Evolutionary conservation across 1,140 invertebrate species (phyloP).

Genomic region (Heliconius hermathena): DNA sequence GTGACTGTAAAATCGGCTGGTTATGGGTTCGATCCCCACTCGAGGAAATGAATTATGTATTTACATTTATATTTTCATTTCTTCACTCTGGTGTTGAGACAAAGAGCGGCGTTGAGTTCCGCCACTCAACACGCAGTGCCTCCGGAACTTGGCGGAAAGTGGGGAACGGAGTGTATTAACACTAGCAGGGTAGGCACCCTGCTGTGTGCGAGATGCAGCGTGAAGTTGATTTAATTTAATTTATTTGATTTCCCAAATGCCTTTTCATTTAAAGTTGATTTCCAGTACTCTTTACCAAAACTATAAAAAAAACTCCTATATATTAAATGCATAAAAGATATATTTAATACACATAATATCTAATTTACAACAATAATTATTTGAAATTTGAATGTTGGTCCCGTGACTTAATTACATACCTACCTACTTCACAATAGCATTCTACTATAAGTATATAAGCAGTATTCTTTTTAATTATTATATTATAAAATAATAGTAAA

Average conservation of each 20-base stretch:
- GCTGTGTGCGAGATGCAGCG: too few relatives aligned
- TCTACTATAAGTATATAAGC: not conserved
- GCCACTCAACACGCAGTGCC: too few relatives aligned
- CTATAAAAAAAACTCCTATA: not conserved
- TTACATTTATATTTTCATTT: too few relatives aligned
- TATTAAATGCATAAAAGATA: not conserved
- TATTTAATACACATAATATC: not conserved
- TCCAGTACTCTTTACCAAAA: not conserved
- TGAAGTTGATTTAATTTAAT: too few relatives aligned
- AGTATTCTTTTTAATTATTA: slow-evolving; percentile 1
- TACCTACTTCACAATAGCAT: slow-evolving; percentile 5
- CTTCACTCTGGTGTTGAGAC: too few relatives aligned
- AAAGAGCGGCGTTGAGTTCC: too few relatives aligned
- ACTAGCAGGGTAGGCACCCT: too few relatives aligned
- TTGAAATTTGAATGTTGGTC: not conserved
- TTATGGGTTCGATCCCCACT: too few relatives aligned
- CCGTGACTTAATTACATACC: not conserved
- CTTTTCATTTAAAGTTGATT: not conserved
- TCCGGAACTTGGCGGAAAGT: too few relatives aligned
- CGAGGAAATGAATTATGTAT: too few relatives aligned
- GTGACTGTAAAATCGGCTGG: too few relatives aligned
- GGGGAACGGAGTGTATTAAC: too few relatives aligned
- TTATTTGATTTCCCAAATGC: not conserved
- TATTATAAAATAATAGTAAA: not conserved
- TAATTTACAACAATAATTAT: not conserved